These are phyloP conservation scores for Macrophya annulata DNA, from an alignment of 2,888 invertebrate genomes.

Conservation along the genomic window DNA sequence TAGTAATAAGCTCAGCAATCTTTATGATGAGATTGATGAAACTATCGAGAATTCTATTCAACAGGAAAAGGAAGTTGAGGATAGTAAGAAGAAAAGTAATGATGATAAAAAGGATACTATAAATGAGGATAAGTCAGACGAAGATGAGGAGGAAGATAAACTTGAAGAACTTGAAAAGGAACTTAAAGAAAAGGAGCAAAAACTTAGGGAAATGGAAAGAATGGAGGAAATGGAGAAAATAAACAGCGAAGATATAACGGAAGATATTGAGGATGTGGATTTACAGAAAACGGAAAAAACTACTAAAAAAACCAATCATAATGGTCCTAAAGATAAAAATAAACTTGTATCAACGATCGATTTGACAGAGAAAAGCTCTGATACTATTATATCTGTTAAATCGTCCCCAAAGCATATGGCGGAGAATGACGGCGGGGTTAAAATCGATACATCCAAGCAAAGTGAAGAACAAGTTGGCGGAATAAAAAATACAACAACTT, in stretches of 20 bases:
- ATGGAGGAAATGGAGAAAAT: constrained; percentile 62
- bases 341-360: constrained; percentile 59
- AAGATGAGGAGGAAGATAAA: constrained; percentile 71
- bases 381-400: constrained; percentile 60
- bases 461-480: constrained; percentile 64
- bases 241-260: constrained; percentile 56
- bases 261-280: constrained; percentile 54
- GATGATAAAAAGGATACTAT: constrained; percentile 29
- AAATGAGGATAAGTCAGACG: constrained; percentile 77
- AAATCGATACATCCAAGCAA: constrained; percentile 61
- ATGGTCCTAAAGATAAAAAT: constrained; percentile 46
- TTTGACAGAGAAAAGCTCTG: constrained; percentile 63
- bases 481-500: constrained; percentile 56
- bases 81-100: constrained; percentile 59
- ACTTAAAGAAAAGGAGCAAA: constrained; percentile 56
- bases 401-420: constrained; percentile 59
- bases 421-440: constrained; percentile 62
- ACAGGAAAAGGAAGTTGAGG: constrained; percentile 64
- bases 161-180: constrained; percentile 76
- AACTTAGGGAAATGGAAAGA: constrained; percentile 72
- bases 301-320: constrained; percentile 57
- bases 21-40: constrained; percentile 74
- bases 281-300: constrained; percentile 19
- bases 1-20: constrained; percentile 73
- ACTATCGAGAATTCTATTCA: constrained; percentile 68